These are phyloP conservation scores for Phocoena sinus DNA, from an alignment of 2,113 vertebrate species.

Conservation along the genomic window DNA sequence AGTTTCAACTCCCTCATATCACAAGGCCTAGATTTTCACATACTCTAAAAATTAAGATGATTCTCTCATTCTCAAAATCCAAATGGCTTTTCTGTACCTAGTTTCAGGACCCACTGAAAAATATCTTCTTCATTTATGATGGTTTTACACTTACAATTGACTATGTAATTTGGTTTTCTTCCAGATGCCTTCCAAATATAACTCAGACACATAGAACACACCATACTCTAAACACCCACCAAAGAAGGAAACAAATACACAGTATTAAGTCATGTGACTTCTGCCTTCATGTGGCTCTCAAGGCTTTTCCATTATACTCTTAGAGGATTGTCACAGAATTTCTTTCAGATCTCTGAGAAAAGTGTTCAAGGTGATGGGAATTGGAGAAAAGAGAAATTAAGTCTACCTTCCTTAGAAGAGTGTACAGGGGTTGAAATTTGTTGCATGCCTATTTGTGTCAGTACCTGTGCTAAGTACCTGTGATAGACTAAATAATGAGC, in stretches of 20 bases:
- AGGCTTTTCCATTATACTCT: not conserved
- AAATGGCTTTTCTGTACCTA: not conserved
- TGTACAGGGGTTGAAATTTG: not conserved
- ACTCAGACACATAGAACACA: not conserved
- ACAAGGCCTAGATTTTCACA: not conserved
- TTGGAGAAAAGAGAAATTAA: not conserved
- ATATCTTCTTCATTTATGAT: not conserved
- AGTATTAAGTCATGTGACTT: not conserved
- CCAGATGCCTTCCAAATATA: not conserved
- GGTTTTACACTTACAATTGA: not conserved
- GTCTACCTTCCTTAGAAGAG: not conserved
- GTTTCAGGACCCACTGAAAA: not conserved
- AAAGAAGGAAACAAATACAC: not conserved
- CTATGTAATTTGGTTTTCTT: constrained; percentile 1
- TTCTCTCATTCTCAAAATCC: not conserved
- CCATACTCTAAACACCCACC: not conserved
- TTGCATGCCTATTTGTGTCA: not conserved
- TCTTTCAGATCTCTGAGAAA: not conserved
- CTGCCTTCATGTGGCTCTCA: not conserved
- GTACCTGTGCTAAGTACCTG: not conserved
- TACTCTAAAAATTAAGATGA: constrained; percentile 24
- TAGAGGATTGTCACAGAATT: not conserved
- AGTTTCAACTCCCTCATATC: constrained; percentile 15
- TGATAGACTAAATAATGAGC: not conserved
- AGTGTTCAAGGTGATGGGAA: not conserved